Base-by-base conservation (phyloP, 2,113 vertebrate species). In the Tragelaphus scriptus region DNA sequence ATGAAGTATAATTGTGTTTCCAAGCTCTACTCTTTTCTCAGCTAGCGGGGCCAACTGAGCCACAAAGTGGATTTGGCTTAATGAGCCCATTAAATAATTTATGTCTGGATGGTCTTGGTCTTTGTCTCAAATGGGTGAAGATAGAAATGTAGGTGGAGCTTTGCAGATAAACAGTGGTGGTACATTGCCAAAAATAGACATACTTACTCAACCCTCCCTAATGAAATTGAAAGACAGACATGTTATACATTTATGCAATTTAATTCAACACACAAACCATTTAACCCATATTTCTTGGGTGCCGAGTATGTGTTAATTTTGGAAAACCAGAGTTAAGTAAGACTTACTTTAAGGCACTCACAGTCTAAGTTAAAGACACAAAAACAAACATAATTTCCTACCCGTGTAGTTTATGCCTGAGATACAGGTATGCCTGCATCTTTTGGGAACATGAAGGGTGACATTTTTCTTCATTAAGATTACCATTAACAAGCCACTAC, bases 111-210 rank as follows among this genome's bases (percentile, higher is more conserved):
- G 55, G 28, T 53, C 30, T 97, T 96, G 4, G 16, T 53, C 21
- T 90, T 98, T 80, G 44, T 85, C 71, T 63, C 63, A 59, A 90
- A 91, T 36, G 28, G 47, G 8, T 92, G 26, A 90, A 95, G 88
- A 85, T 2, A 71, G 63, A 93, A 77, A 87, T 49, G 23, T 47
- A 75, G 77, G 85, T 30, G 47, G 77, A 49, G 6, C 2, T 87
- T 95, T 93, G 84, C 75, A 80, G n/a, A 63, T 86, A 90, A 90
- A 92, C 8, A 36, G 23, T 68, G 68, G 9, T 53, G 63, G 17
- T 23, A 90, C 93, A 77, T 71, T 93, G 59, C 71, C 88, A 53
- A 53, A 91, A 87, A 92, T 79, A 56, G 63, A 26, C 53, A 12
- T 58, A 56, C 7, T 84, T 88, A 40, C 44, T 91, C 75, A 65